These are phyloP conservation scores for Manacus vitellinus DNA, from an alignment of 2,113 vertebrate genomes.

Conservation along the genomic window DNA sequence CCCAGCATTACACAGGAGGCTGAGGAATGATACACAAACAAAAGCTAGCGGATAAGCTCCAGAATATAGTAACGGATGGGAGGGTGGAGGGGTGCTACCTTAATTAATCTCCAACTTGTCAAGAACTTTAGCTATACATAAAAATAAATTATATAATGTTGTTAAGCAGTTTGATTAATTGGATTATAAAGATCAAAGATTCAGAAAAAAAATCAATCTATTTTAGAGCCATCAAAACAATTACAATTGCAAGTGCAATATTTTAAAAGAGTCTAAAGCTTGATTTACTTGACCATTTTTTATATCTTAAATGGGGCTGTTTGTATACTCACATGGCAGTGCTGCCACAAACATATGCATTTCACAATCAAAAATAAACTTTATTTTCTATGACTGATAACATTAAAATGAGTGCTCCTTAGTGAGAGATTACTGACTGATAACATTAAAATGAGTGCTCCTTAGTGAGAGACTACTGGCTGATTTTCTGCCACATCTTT, in stretches of 20 bases:
- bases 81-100: neutral
- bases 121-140: neutral
- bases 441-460: neutral
- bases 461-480: neutral
- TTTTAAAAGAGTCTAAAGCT: neutral
- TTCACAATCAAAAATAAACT: neutral
- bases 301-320: neutral
- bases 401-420: constrained; percentile 1
- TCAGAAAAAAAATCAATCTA: neutral
- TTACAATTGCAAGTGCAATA: neutral
- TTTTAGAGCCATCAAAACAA: neutral
- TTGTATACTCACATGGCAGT: neutral
- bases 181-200: neutral
- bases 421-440: neutral
- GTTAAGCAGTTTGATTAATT: neutral
- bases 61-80: neutral
- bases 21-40: neutral
- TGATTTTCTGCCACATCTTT: constrained; percentile 28
- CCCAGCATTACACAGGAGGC: neutral
- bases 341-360: neutral
- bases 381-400: neutral
- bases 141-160: neutral
- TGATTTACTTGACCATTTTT: neutral
- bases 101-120: neutral
- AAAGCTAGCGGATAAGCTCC: neutral